phyloP scores from a whole-genome alignment of 2,113 vertebrate species.

The Engystomops pustulosus region DNA sequence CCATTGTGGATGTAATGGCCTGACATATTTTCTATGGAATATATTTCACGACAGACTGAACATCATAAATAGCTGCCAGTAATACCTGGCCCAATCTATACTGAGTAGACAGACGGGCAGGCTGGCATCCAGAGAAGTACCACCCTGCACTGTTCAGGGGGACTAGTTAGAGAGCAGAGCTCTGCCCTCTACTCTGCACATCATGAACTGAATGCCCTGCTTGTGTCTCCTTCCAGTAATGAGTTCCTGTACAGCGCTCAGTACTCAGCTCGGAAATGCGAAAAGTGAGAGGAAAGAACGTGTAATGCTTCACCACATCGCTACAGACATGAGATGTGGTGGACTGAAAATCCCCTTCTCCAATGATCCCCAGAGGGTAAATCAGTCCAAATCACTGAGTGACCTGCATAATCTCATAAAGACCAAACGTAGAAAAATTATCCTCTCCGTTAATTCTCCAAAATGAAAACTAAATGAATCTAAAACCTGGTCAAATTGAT shows the following conservation, averaged over 20 bases:
- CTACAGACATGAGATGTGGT: background rate
- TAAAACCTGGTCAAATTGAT: background rate
- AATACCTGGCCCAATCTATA: background rate
- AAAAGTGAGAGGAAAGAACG: constrained; percentile 16
- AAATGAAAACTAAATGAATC: background rate
- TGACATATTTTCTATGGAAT: background rate
- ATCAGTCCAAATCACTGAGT: background rate
- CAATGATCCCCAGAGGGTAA: background rate
- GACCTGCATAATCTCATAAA: background rate
- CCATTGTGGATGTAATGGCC: background rate
- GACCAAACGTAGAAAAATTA: background rate
- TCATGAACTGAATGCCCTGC: background rate
- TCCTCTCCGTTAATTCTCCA: background rate
- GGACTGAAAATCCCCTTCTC: background rate
- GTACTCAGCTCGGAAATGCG: background rate
- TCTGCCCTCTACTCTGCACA: constrained; percentile 20
- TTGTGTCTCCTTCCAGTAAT: background rate
- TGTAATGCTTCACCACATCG: background rate
- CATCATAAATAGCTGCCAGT: background rate
- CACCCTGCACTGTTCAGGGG: background rate
- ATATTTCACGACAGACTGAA: background rate
- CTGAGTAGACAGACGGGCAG: background rate
- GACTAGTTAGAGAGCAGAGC: background rate
- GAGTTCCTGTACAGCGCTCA: background rate
- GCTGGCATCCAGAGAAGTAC: constrained; percentile 3